A percentile compares a stretch with the other conserved stretches of the same genome.
Conservation (phyloP, 2,113 vertebrate genomes). For the Gulo gulo region DNA sequence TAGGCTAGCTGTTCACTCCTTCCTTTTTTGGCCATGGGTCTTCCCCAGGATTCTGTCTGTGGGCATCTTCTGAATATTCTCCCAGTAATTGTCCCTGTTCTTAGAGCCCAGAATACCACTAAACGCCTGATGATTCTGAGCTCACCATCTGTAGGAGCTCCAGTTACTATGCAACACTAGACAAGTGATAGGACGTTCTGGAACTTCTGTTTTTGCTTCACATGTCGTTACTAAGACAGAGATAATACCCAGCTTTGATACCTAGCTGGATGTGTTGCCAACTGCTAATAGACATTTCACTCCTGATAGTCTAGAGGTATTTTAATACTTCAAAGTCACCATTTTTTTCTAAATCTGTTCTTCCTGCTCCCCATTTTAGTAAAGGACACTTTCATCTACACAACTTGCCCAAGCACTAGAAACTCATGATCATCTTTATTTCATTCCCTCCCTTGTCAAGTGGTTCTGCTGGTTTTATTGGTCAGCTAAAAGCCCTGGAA, state of each 20-base stretch:
- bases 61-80: background rate
- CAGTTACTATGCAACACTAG: background rate
- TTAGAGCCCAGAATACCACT: background rate
- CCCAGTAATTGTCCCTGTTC: background rate
- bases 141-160: background rate
- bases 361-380: background rate
- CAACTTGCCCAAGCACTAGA: background rate
- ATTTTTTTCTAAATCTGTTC: background rate
- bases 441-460: background rate
- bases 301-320: background rate
- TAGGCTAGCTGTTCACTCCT: background rate
- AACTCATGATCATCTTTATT: background rate
- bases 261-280: background rate
- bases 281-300: background rate
- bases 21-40: background rate
- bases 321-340: constrained; percentile 20
- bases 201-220: background rate
- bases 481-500: background rate
- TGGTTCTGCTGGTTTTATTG: background rate
- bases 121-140: background rate
- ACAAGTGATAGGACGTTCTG: background rate
- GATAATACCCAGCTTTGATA: background rate
- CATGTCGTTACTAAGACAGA: background rate
- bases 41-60: background rate
- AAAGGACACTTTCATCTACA: background rate